Evolutionary conservation across 2,113 vertebrate genomes (phyloP).

Genomic region (Syngnathoides biaculeatus): DNA sequence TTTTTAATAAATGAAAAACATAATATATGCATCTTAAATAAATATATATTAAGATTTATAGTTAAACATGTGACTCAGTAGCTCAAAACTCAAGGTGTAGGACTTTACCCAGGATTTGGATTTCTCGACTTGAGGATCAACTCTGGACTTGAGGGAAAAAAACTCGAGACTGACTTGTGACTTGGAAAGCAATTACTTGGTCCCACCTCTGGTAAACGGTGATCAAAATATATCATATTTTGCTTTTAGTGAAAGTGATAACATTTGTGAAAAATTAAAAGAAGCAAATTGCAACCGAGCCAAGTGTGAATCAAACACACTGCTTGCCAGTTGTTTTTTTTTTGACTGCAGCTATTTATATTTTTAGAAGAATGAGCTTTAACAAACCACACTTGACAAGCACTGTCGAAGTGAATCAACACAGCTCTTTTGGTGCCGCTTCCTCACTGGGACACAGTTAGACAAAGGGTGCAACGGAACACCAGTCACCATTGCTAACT

Average conservation of each 20-base stretch:
- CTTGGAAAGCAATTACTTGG: too few species aligned
- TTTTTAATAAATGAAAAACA: too few species aligned
- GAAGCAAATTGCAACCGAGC: background rate
- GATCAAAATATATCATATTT: background rate
- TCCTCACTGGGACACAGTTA: constrained; percentile 51
- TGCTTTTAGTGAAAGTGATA: background rate
- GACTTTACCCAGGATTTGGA: too few species aligned
- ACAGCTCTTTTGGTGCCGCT: constrained; percentile 51
- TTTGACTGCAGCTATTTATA: background rate
- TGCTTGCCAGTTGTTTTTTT: constrained; percentile 11
- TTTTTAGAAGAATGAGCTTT: constrained; percentile 3
- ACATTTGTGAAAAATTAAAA: background rate
- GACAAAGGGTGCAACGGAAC: constrained; percentile 49
- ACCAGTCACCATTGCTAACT: constrained; percentile 49
- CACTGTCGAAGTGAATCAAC: constrained; percentile 55
- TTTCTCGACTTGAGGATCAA: too few species aligned
- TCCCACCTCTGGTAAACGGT: background rate
- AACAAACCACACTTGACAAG: constrained; percentile 56
- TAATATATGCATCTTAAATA: too few species aligned
- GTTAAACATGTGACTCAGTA: too few species aligned
- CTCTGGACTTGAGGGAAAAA: too few species aligned
- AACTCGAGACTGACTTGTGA: too few species aligned
- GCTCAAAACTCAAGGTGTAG: too few species aligned
- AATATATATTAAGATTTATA: too few species aligned
- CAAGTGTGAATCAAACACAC: constrained; percentile 13